Conservation (phyloP, 2,888 invertebrate genomes). For the Ischnura elegans region DNA sequence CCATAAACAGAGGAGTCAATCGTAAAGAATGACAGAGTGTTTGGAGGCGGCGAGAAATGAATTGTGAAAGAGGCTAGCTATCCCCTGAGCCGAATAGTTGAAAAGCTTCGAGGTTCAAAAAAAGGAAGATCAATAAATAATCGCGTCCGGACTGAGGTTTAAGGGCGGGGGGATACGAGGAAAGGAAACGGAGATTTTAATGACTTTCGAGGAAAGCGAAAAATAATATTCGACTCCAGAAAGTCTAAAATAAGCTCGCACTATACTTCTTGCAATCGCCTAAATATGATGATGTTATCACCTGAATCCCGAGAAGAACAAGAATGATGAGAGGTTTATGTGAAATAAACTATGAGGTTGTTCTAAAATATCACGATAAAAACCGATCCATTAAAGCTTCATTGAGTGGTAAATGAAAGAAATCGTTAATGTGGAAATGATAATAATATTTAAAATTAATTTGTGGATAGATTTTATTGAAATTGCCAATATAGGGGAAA, state of each 20-base stretch:
- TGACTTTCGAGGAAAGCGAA: constrained; percentile 56
- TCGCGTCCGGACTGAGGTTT: constrained; percentile 9
- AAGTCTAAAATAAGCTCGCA: neutral
- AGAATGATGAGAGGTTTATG: neutral
- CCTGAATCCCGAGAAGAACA: neutral
- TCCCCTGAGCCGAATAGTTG: constrained; percentile 22
- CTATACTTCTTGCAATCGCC: neutral
- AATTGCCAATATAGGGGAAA: no score
- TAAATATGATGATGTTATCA: neutral
- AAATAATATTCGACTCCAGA: neutral
- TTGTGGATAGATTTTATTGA: no score
- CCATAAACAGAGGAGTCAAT: constrained; percentile 65
- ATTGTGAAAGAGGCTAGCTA: constrained; percentile 63
- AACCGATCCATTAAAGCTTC: no score
- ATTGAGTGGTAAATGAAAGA: no score
- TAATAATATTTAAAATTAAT: no score
- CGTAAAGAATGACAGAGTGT: constrained; percentile 65
- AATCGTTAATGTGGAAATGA: no score
- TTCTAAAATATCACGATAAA: no score
- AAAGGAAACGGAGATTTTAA: constrained; percentile 27
- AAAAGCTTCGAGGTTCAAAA: constrained; percentile 48
- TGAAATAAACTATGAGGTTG: no score
- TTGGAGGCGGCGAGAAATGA: constrained; percentile 61
- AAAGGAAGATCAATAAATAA: constrained; percentile 60
- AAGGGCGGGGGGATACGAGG: neutral